phyloP scores from a whole-genome alignment of 2,113 vertebrate species.

The Chloropsis cyanopogon region DNA sequence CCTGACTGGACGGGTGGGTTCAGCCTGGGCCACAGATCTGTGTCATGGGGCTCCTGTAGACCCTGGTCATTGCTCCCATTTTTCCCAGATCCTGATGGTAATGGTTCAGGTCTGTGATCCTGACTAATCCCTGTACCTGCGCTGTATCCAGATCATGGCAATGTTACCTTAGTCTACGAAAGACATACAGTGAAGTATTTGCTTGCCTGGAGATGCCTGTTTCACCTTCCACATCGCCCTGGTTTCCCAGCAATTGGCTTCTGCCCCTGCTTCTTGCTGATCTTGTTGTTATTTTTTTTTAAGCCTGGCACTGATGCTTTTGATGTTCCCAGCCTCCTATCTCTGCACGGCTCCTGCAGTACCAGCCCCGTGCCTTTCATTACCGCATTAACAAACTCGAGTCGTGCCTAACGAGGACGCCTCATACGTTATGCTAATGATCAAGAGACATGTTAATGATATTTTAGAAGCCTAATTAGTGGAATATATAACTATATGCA shows the following conservation, averaged over 20 bases:
- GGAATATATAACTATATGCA: slow-evolving; percentile 95
- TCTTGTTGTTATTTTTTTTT: neutral
- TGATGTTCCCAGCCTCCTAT: slow-evolving; percentile 50
- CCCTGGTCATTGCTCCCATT: neutral
- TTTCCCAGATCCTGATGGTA: neutral
- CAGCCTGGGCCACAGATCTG: neutral
- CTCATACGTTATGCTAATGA: slow-evolving; percentile 99
- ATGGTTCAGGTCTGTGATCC: neutral
- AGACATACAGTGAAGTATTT: rapidly evolving
- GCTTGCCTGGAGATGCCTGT: neutral
- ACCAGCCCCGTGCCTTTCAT: slow-evolving; percentile 78
- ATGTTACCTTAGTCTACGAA: neutral
- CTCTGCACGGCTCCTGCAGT: slow-evolving; percentile 32
- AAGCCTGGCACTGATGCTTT: slow-evolving; percentile 16
- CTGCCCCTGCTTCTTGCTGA: neutral
- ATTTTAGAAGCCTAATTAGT: slow-evolving; percentile 99
- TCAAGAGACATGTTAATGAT: slow-evolving; percentile 99
- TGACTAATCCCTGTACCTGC: neutral
- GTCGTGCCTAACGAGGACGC: slow-evolving; percentile 88
- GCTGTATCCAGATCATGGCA: neutral
- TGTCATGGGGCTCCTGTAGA: rapidly evolving
- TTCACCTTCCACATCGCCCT: neutral
- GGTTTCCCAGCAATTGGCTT: neutral
- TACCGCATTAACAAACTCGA: slow-evolving; percentile 88
- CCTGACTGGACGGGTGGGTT: neutral